Base-by-base conservation (phyloP, 2,797 vertebrate species). In the Perdix hodgsoniae region DNA sequence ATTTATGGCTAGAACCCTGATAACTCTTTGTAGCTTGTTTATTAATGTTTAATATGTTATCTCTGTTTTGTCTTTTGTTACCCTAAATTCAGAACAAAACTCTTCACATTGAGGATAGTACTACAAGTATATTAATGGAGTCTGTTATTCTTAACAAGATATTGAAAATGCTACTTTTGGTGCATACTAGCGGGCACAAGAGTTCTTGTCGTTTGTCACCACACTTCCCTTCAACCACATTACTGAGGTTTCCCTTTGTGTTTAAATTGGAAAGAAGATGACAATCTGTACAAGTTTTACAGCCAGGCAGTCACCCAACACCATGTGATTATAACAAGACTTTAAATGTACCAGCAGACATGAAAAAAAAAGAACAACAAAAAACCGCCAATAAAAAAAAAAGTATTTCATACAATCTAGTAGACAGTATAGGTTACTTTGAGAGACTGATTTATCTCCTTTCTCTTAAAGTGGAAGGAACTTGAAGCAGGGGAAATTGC, bases 91-190 rank as follows among this genome's bases (percentile, higher is more conserved):
- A 35, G 63, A 89, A 60, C 0, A 1, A 70, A 82, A n/a, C 42
- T 44, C 29, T n/a, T 83, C 57, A 50, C 10, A 15, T 16, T n/a
- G 10, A 33, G 6, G 26, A 23, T 24, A 26, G 23, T 14, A 16
- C 44, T 80, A 5, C 24, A 39, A 2, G 3, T 9, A 17, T 9
- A 31, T 3, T 70, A 67, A 71, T 10, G 12, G 18, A 70, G 15
- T 5, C 67, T 39, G 21, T 40, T 61, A 2, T 35, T 80, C 29
- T 70, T 31, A 66, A 67, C 91, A 56, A 23, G 0, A 0, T 24
- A 5, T 19, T 67, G 74, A 65, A 83, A 70, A 3, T 3, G 10
- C 6, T 15, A 27, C 33, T 0, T 0, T 0, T 54, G 63, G 37
- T 35, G 59, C 17, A 11, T 37, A 31, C 4, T 16, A 39, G 39